Conservation (phyloP, 2,888 invertebrate species). For the Cantharis rufa region DNA sequence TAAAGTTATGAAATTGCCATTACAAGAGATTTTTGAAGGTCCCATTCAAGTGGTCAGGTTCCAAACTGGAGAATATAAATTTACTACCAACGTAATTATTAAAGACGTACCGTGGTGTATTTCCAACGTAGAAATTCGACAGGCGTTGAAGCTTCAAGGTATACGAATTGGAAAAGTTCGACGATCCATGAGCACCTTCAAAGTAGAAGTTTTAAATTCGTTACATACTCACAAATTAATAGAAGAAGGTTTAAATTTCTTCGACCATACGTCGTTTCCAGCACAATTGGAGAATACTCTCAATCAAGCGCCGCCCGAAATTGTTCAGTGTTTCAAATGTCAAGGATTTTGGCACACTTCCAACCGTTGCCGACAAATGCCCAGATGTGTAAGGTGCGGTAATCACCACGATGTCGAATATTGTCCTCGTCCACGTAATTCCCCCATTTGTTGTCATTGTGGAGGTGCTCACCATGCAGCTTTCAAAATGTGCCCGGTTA, state of each 20-base stretch:
- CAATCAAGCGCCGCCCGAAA: conserved; percentile 49
- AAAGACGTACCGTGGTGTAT: conserved; percentile 60
- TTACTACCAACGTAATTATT: conserved; percentile 53
- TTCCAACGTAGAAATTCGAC: conserved; percentile 55
- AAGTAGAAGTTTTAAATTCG: conserved; percentile 54
- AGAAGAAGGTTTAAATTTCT: conserved; percentile 59
- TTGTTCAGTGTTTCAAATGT: conserved; percentile 59
- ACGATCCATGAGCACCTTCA: conserved; percentile 30
- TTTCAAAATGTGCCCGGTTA: conserved; percentile 56
- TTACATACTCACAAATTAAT: conserved; percentile 55
- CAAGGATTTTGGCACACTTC: conserved; percentile 63
- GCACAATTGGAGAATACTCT: conserved; percentile 54
- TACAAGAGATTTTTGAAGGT: conserved; percentile 52
- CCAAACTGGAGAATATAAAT: conserved; percentile 51
- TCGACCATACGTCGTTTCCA: conserved; percentile 54
- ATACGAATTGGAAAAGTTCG: conserved; percentile 53
- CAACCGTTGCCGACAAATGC: conserved; percentile 47
- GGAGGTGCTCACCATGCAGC: conserved; percentile 61
- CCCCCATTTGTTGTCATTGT: conserved; percentile 60
- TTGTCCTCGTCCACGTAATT: conserved; percentile 57
- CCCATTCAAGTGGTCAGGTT: conserved; percentile 57
- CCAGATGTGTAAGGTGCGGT: conserved; percentile 59
- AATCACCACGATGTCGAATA: conserved; percentile 59
- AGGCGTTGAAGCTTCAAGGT: conserved; percentile 55
- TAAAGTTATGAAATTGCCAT: conserved; percentile 51